phyloP scores from a whole-genome alignment of 2,797 vertebrate genomes.

The Aphelocoma californica region DNA sequence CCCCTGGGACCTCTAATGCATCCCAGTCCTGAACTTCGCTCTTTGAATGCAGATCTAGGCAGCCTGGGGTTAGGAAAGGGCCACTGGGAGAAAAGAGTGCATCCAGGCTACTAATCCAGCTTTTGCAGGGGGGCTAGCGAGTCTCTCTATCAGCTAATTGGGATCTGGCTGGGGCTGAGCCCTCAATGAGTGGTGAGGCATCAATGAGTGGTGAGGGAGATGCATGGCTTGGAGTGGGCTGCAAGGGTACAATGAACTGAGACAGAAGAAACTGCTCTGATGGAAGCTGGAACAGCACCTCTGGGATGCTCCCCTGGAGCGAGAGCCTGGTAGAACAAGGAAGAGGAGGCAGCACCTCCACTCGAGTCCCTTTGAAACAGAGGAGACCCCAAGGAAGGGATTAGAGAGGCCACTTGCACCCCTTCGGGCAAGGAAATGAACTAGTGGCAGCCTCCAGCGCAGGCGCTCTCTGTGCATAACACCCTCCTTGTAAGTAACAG shows the following conservation, averaged over 20 bases:
- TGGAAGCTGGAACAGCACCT: not conserved
- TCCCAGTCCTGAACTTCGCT: not conserved
- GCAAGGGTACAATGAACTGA: accelerated
- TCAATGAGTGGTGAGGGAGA: not conserved
- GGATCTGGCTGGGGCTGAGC: not conserved
- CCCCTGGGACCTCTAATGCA: accelerated
- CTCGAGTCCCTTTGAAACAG: not conserved
- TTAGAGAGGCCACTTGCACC: not conserved
- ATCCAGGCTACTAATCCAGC: not conserved
- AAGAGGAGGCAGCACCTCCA: not conserved
- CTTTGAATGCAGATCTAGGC: not conserved
- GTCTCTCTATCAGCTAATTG: not conserved
- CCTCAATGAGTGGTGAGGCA: accelerated
- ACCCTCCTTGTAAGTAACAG: not conserved
- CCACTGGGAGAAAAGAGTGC: not conserved
- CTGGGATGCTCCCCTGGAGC: accelerated
- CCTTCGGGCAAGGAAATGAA: not conserved
- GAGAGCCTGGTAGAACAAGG: not conserved
- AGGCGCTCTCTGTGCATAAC: not conserved
- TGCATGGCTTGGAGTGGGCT: not conserved
- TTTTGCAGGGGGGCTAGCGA: not conserved
- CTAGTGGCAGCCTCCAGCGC: not conserved
- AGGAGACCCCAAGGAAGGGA: not conserved
- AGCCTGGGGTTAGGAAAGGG: not conserved
- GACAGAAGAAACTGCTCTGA: not conserved